A percentile compares a stretch with the other conserved stretches of the same genome.
phyloP scores from a whole-genome alignment of 2,113 vertebrate genomes.

The Azemiops feae region DNA sequence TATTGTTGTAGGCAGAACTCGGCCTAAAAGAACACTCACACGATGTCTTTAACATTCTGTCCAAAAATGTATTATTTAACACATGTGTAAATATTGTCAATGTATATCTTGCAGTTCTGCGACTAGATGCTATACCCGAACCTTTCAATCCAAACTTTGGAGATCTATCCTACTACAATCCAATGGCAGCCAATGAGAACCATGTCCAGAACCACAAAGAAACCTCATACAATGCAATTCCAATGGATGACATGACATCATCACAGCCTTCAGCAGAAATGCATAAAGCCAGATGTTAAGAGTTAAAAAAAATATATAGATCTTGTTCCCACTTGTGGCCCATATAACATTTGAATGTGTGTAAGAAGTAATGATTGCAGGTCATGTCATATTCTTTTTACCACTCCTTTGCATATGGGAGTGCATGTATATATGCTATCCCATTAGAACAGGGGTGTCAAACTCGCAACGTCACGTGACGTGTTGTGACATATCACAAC shows the following conservation, averaged over 20 bases:
- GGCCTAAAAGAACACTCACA: background rate
- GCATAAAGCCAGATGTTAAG: background rate
- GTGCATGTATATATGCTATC: background rate
- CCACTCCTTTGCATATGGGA: background rate
- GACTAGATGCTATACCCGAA: slow-evolving; percentile 76
- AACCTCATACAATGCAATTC: slow-evolving; percentile 38
- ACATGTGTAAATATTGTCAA: background rate
- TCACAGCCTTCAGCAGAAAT: slow-evolving; percentile 8
- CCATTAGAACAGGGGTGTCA: background rate
- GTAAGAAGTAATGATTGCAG: background rate
- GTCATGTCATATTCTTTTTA: background rate
- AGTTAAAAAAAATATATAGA: background rate
- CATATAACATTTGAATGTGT: background rate
- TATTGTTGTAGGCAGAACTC: rapidly evolving
- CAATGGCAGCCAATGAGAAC: slow-evolving; percentile 38
- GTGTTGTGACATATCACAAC: too few relatives aligned
- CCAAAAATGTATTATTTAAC: background rate
- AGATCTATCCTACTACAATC: slow-evolving; percentile 71
- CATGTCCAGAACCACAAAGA: background rate
- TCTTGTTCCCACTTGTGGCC: background rate
- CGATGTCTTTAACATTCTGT: background rate
- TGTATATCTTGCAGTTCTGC: slow-evolving; percentile 73
- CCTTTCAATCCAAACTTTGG: slow-evolving; percentile 67
- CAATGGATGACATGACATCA: slow-evolving; percentile 60
- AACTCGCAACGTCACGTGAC: too few relatives aligned